Base-by-base conservation (phyloP, 2,888 invertebrate genomes). In the Danaus chrysippus region DNA sequence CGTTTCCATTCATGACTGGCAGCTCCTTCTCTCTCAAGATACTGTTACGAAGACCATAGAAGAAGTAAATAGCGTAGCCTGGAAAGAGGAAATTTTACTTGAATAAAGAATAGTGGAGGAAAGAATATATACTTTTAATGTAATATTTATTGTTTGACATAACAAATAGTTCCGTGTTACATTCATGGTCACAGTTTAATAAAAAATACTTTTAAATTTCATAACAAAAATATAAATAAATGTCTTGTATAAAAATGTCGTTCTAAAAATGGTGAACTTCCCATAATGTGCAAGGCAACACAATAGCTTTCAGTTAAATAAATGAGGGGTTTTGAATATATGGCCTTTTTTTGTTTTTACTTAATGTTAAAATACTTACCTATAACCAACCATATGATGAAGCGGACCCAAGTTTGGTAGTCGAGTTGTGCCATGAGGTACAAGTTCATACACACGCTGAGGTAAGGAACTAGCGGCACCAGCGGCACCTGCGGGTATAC, bases 371-470 rank as follows among this genome's bases (percentile, higher is more conserved):
- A 9, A 8, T 59, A 69, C 91, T 89, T 77, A 93, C 98, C 98
- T 64, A 97, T 87, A 9, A 91, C 77, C 71, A 98, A 92, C 98
- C 98, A 98, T 13, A 96, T 92, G 59, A 92, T 88, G 86, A 98
- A 98, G 75, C 98, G 92, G 63, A 97, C 93, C 98, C 98, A 98
- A 1, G 98, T 98, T 75, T 94, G 92, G 57, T 92, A 73, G 79
- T 97, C 96, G 66, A 98, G 89, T 86, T 97, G 96, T 74, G 96
- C 93, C 98, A 98, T 98, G 59, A 98, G 91, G 84, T 97, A 97
- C 58, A 97, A 87, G 86, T 98, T 98, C 76, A 96, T 94, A 68
- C 97, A 93, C 53, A 97, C 94, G 83, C 97, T 97, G 8, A 96
- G 77, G 73, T 94, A 95, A 3, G 98, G 98, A 67, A 98, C 91